Evolutionary conservation across 2,113 vertebrate species (phyloP).

Genomic region (Atlantisia rogersi): DNA sequence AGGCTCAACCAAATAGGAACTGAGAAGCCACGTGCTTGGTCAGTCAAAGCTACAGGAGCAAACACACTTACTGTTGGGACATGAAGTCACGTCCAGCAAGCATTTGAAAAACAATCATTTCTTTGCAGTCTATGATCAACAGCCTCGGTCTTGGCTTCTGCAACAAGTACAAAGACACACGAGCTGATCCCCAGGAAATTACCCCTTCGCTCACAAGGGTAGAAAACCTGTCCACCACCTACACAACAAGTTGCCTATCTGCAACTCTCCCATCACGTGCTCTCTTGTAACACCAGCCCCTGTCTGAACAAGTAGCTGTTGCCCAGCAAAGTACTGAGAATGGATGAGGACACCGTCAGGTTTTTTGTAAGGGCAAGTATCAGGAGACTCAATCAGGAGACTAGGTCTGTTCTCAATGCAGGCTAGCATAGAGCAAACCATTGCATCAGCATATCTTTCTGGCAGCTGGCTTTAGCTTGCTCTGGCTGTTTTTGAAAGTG

Average conservation of each 20-base stretch:
- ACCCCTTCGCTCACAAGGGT: background rate
- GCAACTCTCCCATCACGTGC: background rate
- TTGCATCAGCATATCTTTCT: background rate
- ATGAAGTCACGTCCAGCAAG: background rate
- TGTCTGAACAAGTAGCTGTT: background rate
- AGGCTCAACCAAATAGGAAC: background rate
- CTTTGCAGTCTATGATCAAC: background rate
- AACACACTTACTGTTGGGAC: background rate
- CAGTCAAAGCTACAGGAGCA: background rate
- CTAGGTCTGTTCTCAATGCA: background rate
- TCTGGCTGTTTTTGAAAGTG: background rate
- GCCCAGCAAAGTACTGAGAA: background rate
- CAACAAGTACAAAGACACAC: background rate
- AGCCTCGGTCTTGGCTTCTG: background rate
- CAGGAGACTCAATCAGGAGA: background rate
- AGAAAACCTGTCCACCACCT: background rate
- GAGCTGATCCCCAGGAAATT: background rate
- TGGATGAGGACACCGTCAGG: background rate
- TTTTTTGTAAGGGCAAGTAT: background rate
- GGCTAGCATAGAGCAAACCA: background rate
- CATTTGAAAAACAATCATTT: background rate
- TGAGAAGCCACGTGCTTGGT: background rate
- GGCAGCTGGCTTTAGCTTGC: background rate
- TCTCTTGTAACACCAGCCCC: background rate
- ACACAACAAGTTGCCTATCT: background rate